Conservation (phyloP, 2,113 vertebrate species). For the Siniperca knerii region DNA sequence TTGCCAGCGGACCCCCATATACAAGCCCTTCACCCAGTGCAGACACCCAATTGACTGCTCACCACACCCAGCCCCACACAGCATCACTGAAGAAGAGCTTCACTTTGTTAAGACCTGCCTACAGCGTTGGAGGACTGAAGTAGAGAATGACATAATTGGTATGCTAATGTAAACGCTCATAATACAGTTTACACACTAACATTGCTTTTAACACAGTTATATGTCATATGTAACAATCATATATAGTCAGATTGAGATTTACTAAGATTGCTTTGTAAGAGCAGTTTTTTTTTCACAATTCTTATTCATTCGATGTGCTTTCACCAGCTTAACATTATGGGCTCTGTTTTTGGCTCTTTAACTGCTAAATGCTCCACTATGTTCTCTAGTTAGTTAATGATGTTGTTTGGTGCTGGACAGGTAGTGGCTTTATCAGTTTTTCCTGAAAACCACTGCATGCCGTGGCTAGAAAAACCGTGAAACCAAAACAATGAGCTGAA, state of each 20-base stretch:
- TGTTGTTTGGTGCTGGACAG: no score
- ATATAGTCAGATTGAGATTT: neutral
- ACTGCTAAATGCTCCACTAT: neutral
- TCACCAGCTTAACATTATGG: neutral
- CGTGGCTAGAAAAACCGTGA: no score
- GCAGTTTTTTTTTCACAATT: no score
- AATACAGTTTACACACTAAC: neutral
- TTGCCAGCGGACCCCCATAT: constrained; percentile 69
- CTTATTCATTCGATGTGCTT: neutral
- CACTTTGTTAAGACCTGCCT: constrained; percentile 89
- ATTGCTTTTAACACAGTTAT: neutral
- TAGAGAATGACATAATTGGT: constrained; percentile 93
- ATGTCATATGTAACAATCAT: neutral
- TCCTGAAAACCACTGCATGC: no score
- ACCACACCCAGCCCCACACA: constrained; percentile 84
- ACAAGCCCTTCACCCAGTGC: constrained; percentile 77
- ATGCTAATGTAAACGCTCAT: neutral
- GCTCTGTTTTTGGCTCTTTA: neutral
- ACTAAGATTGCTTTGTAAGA: neutral
- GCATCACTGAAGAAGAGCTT: constrained; percentile 88
- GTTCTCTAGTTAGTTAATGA: neutral
- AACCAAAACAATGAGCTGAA: neutral
- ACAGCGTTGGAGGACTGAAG: constrained; percentile 93
- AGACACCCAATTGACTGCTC: constrained; percentile 69
- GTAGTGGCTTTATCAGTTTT: no score